phyloP scores from a whole-genome alignment of 2,113 vertebrate genomes.

The Hymenochirus boettgeri region DNA sequence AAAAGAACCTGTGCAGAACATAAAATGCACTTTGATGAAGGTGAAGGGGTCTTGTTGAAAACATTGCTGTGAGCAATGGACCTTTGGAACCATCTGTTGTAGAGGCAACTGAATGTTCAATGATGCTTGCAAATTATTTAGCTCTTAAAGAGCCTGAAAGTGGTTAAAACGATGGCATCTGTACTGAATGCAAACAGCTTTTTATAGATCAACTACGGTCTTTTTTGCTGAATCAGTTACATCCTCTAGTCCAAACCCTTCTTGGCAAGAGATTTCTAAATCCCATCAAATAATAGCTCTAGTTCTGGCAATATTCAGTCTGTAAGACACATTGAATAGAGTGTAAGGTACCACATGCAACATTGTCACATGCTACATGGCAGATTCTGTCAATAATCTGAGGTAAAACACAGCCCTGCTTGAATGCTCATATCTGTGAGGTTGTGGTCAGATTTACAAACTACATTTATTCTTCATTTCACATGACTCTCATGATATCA shows the following conservation, averaged over 20 bases:
- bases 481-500: too few species aligned
- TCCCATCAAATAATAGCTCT: too few species aligned
- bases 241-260: neutral
- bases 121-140: constrained; percentile 92
- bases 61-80: constrained; percentile 88
- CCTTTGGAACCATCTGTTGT: constrained; percentile 88
- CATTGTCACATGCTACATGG: too few species aligned
- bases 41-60: constrained; percentile 88
- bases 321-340: too few species aligned
- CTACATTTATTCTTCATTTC: too few species aligned
- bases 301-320: too few species aligned
- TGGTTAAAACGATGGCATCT: constrained; percentile 86
- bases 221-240: constrained; percentile 55
- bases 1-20: constrained; percentile 62
- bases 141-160: constrained; percentile 87
- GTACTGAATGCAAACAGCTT: constrained; percentile 81
- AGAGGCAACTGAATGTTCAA: constrained; percentile 84
- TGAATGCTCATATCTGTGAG: too few species aligned
- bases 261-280: neutral
- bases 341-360: too few species aligned
- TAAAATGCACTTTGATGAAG: constrained; percentile 76
- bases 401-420: too few species aligned
- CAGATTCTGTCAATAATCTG: too few species aligned
- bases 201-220: constrained; percentile 89
- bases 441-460: too few species aligned